These are phyloP conservation scores for Poeciliopsis occidentalis DNA, from an alignment of 2,113 vertebrate genomes.

Conservation along the genomic window DNA sequence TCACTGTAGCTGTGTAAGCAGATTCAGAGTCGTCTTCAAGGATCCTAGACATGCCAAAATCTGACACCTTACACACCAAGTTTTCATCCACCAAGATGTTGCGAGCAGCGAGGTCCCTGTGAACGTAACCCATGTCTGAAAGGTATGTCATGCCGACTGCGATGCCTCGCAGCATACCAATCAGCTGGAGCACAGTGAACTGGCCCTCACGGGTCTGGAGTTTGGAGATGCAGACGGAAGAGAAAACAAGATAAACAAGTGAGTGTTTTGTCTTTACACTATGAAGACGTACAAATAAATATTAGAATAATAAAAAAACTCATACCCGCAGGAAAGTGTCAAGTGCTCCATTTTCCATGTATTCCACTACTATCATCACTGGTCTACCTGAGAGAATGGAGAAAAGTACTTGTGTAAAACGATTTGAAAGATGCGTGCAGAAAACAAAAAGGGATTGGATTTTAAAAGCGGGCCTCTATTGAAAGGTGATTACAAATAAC, in stretches of 20 bases:
- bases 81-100: constrained; percentile 96
- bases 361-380: constrained; percentile 97
- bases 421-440: neutral
- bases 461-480: neutral
- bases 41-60: constrained; percentile 94
- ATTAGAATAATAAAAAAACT: neutral
- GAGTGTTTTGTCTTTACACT: neutral
- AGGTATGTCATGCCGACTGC: constrained; percentile 85
- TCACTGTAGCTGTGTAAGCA: constrained; percentile 78
- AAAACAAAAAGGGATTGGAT: neutral
- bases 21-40: constrained; percentile 87
- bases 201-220: constrained; percentile 92
- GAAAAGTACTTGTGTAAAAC: neutral
- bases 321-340: constrained; percentile 93
- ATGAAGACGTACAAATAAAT: neutral
- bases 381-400: constrained; percentile 85
- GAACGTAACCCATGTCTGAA: constrained; percentile 83
- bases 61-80: constrained; percentile 95
- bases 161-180: constrained; percentile 94
- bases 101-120: constrained; percentile 83
- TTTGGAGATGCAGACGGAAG: neutral
- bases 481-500: neutral
- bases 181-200: constrained; percentile 96
- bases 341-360: constrained; percentile 95
- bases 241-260: neutral